phyloP scores from a whole-genome alignment of 2,888 invertebrate species.

The Nebria brevicollis region DNA sequence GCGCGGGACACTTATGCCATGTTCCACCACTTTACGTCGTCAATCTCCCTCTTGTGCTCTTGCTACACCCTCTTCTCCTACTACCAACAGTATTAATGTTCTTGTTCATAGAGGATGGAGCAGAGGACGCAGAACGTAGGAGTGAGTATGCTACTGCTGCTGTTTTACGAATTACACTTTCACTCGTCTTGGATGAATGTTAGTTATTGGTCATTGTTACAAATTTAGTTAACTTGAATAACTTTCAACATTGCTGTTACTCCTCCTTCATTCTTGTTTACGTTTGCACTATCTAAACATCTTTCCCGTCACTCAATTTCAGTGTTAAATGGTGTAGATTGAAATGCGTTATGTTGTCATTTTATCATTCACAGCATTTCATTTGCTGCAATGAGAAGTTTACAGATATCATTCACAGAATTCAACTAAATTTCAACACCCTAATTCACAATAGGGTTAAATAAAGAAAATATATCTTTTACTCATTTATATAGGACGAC shows the following conservation, averaged over 20 bases:
- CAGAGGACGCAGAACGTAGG: neutral
- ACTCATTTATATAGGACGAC: too few relatives aligned
- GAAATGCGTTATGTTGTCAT: constrained; percentile 2
- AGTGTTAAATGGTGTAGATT: neutral
- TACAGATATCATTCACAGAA: neutral
- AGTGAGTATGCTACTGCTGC: neutral
- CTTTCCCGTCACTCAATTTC: neutral
- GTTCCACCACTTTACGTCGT: constrained; percentile 47
- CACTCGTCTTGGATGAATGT: neutral
- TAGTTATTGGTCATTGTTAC: constrained; percentile 27
- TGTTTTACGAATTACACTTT: constrained; percentile 12
- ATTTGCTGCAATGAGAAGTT: neutral
- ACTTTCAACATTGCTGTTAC: neutral
- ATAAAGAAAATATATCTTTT: too few relatives aligned
- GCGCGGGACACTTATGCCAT: constrained; percentile 58
- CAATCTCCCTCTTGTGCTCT: constrained; percentile 37
- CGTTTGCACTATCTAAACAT: neutral
- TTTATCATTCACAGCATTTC: neutral
- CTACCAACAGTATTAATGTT: constrained; percentile 30
- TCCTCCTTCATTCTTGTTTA: neutral
- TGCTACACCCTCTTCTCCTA: constrained; percentile 11
- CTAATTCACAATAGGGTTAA: too few relatives aligned
- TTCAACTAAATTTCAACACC: neutral
- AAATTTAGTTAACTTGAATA: constrained; percentile 22
- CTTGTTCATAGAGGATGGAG: constrained; percentile 33